Evolutionary conservation across 2,113 vertebrate genomes (phyloP).

Genomic region (Megaceryle torquata): DNA sequence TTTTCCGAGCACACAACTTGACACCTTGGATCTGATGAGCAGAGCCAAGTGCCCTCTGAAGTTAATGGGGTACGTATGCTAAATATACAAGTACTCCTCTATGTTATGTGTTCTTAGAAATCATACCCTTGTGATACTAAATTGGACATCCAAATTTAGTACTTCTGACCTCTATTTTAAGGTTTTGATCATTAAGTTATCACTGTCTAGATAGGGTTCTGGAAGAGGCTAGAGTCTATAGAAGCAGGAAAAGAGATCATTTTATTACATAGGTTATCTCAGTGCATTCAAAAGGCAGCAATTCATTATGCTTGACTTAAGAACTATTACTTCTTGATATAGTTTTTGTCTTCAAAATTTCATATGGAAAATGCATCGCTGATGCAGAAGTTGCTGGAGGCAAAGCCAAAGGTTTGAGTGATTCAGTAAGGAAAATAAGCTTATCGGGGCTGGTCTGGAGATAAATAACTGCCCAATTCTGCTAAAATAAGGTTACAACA

Average conservation of each 20-base stretch:
- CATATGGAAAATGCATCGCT: not conserved
- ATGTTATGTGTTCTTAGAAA: not conserved
- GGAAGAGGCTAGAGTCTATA: not conserved
- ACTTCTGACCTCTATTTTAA: not conserved
- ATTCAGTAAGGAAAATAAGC: not conserved
- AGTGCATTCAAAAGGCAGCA: not conserved
- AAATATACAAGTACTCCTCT: not conserved
- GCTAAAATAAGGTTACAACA: not conserved
- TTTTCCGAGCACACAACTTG: not conserved
- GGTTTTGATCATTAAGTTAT: not conserved
- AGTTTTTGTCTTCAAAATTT: not conserved
- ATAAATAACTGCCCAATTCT: not conserved
- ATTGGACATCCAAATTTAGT: not conserved
- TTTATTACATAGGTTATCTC: not conserved
- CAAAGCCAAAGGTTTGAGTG: not conserved
- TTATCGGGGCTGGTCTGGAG: not conserved
- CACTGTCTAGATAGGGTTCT: not conserved
- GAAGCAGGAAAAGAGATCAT: not conserved
- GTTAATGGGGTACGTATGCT: not conserved
- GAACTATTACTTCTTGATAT: not conserved
- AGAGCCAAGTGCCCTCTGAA: not conserved
- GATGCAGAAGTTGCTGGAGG: not conserved
- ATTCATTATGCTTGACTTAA: not conserved
- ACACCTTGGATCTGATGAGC: not conserved
- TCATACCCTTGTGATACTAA: not conserved